A percentile compares a stretch with the other conserved stretches of the same genome.
phyloP scores from a whole-genome alignment of 2,888 invertebrate genomes.

The Cheiracanthium punctorium region DNA sequence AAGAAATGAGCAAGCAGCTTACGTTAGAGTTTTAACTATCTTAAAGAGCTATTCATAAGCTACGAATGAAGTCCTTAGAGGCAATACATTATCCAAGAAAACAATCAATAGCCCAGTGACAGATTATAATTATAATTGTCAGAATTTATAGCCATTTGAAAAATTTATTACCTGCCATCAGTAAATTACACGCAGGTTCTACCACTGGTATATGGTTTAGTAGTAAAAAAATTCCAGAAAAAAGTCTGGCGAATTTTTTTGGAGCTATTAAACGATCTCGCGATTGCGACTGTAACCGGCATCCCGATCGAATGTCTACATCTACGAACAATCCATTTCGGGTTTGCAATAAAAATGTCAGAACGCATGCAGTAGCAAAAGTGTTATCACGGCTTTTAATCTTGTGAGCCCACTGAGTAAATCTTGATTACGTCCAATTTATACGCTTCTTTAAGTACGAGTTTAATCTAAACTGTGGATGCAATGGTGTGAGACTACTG shows the following conservation, averaged over 20 bases:
- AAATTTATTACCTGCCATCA: neutral
- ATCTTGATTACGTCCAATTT: neutral
- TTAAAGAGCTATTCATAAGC: neutral
- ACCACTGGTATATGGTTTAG: neutral
- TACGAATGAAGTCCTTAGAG: neutral
- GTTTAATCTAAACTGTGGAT: neutral
- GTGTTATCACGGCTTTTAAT: neutral
- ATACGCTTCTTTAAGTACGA: neutral
- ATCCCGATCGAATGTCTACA: neutral
- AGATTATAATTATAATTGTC: constrained; percentile 2
- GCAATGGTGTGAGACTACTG: neutral
- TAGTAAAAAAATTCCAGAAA: no score
- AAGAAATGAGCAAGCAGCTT: no score
- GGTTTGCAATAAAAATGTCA: constrained; percentile 5
- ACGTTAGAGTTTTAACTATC: no score
- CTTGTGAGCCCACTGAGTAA: neutral
- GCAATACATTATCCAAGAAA: neutral
- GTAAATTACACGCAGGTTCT: neutral
- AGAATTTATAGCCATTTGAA: neutral
- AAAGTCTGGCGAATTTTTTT: no score
- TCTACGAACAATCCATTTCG: constrained; percentile 4
- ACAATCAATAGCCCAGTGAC: neutral
- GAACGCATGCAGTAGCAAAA: neutral
- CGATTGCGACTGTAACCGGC: neutral
- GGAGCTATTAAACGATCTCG: neutral